Percentiles rank a stretch among this genome's conserved stretches.
These are phyloP conservation scores for Camelus dromedarius DNA, from an alignment of 2,113 vertebrate species.

Conservation along the genomic window DNA sequence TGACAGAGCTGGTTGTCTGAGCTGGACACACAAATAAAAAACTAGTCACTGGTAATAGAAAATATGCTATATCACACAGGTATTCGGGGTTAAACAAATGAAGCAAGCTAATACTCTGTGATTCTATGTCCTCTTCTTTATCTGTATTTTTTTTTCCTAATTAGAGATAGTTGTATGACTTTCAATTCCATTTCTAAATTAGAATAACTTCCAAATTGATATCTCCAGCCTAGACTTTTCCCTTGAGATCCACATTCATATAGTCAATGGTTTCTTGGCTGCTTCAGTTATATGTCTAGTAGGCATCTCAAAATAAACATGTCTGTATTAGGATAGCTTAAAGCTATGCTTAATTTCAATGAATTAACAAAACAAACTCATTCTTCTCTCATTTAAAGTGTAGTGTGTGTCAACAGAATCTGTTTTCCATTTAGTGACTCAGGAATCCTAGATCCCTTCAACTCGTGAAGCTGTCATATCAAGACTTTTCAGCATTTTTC, in stretches of 20 bases:
- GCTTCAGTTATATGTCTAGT: not conserved
- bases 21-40: not conserved
- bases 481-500: not conserved
- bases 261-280: not conserved
- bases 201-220: not conserved
- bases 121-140: not conserved
- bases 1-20: not conserved
- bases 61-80: not conserved
- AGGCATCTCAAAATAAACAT: conserved; percentile 2
- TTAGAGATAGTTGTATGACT: not conserved
- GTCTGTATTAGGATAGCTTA: not conserved
- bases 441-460: not conserved
- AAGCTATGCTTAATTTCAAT: not conserved
- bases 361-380: not conserved
- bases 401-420: not conserved
- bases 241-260: not conserved
- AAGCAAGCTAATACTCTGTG: not conserved
- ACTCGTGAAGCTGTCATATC: not conserved
- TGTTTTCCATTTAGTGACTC: not conserved
- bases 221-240: not conserved
- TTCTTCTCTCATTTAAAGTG: not conserved
- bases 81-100: not conserved
- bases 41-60: not conserved
- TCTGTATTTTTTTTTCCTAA: not conserved
- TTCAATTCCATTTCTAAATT: conserved; percentile 2